Evolutionary conservation across 2,113 vertebrate species (phyloP).

Genomic region (Sciurus niger): DNA sequence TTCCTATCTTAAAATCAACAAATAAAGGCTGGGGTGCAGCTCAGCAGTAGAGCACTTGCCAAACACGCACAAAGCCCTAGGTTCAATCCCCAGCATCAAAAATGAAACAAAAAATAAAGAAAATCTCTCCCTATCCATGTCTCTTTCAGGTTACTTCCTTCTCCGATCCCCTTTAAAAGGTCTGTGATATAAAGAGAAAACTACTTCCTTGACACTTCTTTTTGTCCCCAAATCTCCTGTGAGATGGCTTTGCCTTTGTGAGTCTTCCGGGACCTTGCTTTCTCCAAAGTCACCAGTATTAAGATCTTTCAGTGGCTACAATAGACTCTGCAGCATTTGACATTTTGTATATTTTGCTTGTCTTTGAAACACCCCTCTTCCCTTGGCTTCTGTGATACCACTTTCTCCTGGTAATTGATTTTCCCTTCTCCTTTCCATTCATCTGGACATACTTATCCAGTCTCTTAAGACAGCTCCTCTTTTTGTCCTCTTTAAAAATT

Average conservation of each 20-base stretch:
- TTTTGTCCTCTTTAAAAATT: background rate
- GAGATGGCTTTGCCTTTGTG: background rate
- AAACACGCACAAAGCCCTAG: no score
- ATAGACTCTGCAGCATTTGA: background rate
- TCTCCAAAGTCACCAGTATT: background rate
- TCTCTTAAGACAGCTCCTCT: background rate
- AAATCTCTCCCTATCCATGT: background rate
- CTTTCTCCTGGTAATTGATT: background rate
- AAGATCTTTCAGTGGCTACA: background rate
- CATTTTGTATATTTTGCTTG: background rate
- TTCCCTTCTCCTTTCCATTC: background rate
- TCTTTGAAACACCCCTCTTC: background rate
- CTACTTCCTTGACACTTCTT: background rate
- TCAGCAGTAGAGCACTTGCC: no score
- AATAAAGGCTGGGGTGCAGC: background rate
- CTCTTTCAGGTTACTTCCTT: background rate
- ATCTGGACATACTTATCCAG: background rate
- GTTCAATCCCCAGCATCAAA: no score
- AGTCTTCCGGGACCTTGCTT: background rate
- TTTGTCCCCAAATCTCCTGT: background rate
- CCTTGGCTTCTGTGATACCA: background rate
- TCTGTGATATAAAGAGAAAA: background rate
- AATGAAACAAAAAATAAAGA: background rate
- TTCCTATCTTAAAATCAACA: slow-evolving; percentile 4
- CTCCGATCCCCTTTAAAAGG: background rate